Evolutionary conservation across 2,888 invertebrate species (phyloP), one percentile per base, ranked within the genome.

Genomic region (Caenorhabditis sulstoni): DNA sequence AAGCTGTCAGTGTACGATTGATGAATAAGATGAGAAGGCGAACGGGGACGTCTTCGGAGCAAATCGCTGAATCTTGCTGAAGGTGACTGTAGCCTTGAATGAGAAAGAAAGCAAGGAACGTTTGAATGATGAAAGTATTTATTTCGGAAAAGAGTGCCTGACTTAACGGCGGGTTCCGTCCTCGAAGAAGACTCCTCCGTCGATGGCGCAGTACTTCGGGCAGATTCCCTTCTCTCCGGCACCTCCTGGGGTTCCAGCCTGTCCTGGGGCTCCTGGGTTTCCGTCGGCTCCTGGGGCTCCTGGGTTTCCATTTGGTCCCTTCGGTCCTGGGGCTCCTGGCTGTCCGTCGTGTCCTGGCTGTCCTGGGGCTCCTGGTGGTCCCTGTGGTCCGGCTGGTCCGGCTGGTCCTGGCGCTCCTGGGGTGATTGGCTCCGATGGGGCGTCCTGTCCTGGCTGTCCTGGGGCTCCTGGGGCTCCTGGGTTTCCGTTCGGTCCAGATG

Each of bases 111-210:
- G 45, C 52, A 53, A 20, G 7, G 7, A 29, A 35, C 18, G 20
- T 14, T 67, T 67, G 58, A 67, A 67, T 67, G 66, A 67, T 67
- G 55, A 55, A 66, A 41, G 41, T 14, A 23, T 66, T 66, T 66
- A 66, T 66, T 66, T 47, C 20, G 3, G 22, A 37, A 55, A 49
- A 47, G 66, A 66, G 57, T 57, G 57, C 57, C 14, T 61, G 20
- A 49, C 65, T 82, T 82, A 82, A 78, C 82, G 82, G 53, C 82
- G 74, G 47, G 82, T 85, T 78, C 85, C 85, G 70, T 84, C 85
- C 79, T 85, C 84, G 83, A 85, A 85, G 83, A 85, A 85, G 75
- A 85, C 81, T 79, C 85, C 85, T 73, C 85, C 85, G 77, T 85
- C 85, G 80, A 81, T 83, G 50, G 85, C 83, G 77, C 85, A 85